Conservation (phyloP, 2,113 vertebrate genomes). For the Nothobranchius kuhntae region DNA sequence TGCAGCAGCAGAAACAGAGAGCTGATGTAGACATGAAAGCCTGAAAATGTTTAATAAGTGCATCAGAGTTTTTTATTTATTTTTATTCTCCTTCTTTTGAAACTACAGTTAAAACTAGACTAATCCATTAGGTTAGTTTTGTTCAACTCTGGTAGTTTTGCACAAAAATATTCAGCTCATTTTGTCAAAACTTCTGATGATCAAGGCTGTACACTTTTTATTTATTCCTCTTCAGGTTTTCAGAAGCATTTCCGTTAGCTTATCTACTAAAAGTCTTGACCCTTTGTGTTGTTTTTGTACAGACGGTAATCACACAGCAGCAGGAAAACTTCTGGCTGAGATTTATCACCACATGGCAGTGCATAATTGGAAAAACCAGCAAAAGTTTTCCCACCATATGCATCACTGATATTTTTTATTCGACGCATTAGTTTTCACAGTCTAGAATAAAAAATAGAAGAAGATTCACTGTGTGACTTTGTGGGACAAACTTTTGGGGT, state of each 20-base stretch:
- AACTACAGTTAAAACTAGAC: too few species aligned
- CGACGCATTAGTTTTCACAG: slow-evolving; percentile 28
- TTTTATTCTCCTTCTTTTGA: neutral
- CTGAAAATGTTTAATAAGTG: neutral
- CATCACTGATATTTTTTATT: slow-evolving; percentile 39
- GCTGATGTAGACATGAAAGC: neutral
- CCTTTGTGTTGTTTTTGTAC: neutral
- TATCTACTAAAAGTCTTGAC: neutral
- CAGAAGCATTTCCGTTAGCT: neutral
- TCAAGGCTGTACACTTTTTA: too few species aligned
- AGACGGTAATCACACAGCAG: neutral
- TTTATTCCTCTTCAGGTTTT: too few species aligned
- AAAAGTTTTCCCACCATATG: slow-evolving; percentile 17
- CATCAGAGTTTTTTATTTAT: neutral
- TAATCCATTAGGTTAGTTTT: too few species aligned
- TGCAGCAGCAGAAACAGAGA: neutral
- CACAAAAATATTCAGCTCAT: too few species aligned
- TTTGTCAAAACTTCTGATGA: too few species aligned
- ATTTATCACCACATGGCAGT: slow-evolving; percentile 31
- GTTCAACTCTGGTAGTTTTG: too few species aligned
- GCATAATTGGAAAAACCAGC: slow-evolving; percentile 45
- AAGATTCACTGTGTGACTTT: slow-evolving; percentile 27
- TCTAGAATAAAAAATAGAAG: slow-evolving; percentile 25
- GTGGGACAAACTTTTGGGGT: slow-evolving; percentile 27
- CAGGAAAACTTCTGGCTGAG: slow-evolving; percentile 17